Conservation (phyloP, 1,140 invertebrate genomes). For the Battus philenor region DNA sequence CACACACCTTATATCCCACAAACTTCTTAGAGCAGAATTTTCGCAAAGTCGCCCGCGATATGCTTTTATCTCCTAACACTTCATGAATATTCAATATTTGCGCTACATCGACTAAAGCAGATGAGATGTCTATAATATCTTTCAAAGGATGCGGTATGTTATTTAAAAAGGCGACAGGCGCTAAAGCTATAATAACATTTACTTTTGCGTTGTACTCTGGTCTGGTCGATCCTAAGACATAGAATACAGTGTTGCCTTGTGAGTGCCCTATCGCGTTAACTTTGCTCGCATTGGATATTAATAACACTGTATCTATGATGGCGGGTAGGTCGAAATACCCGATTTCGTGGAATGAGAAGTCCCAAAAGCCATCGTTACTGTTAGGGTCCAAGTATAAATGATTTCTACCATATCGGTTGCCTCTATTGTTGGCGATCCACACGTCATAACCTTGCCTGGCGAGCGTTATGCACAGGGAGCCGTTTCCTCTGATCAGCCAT, state of each 20-base stretch:
- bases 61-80: background rate
- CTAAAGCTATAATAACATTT: conserved; percentile 26
- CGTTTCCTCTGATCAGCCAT: conserved; percentile 76
- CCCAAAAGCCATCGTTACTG: conserved; percentile 66
- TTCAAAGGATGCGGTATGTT: conserved; percentile 15
- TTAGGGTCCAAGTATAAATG: conserved; percentile 64
- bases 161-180: conserved; percentile 26
- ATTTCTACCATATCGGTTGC: conserved; percentile 78
- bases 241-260: conserved; percentile 81
- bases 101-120: background rate
- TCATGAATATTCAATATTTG: too few species aligned
- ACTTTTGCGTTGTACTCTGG: conserved; percentile 75
- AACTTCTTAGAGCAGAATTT: background rate
- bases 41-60: background rate
- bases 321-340: conserved; percentile 77
- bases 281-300: conserved; percentile 62
- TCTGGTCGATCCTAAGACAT: conserved; percentile 37
- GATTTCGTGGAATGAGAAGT: conserved; percentile 80
- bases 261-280: conserved; percentile 79
- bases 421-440: conserved; percentile 82
- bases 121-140: background rate
- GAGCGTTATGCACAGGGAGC: conserved; percentile 49
- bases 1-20: conserved; percentile 18
- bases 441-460: conserved; percentile 77
- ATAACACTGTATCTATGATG: conserved; percentile 76